A percentile compares a stretch with the other conserved stretches of the same genome.
Conservation (phyloP, 2,797 vertebrate genomes). For the Characodon lateralis region DNA sequence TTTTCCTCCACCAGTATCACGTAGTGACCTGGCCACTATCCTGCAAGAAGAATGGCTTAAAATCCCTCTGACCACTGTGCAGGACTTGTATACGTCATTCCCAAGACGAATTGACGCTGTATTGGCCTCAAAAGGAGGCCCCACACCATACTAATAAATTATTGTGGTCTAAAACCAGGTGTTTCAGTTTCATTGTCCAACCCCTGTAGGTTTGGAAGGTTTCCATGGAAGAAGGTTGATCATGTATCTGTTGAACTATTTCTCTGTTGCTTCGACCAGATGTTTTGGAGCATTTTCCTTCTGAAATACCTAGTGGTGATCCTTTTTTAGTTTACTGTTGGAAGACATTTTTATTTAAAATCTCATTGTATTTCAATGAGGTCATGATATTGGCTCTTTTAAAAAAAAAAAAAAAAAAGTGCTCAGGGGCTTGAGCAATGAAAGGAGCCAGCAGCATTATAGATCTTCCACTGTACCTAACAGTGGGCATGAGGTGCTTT, state of each 20-base stretch:
- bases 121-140: too few relatives aligned
- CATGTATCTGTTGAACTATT: background rate
- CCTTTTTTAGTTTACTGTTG: background rate
- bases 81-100: too few relatives aligned
- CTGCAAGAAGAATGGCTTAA: too few relatives aligned
- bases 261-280: background rate
- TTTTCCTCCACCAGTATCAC: too few relatives aligned
- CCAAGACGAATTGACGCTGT: too few relatives aligned
- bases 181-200: too few relatives aligned
- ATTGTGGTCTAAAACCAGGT: too few relatives aligned
- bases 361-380: background rate
- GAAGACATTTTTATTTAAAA: background rate
- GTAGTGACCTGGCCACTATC: too few relatives aligned
- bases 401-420: background rate
- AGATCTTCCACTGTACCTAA: background rate
- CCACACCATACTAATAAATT: too few relatives aligned
- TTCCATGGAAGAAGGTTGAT: background rate
- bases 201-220: background rate
- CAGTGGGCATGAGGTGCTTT: background rate
- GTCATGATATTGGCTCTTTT: background rate
- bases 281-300: background rate
- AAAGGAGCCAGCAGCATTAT: background rate
- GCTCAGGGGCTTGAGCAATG: background rate
- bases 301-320: background rate
- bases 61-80: too few relatives aligned